These are phyloP conservation scores for Mola mola DNA, from an alignment of 2,113 vertebrate genomes.

Conservation along the genomic window DNA sequence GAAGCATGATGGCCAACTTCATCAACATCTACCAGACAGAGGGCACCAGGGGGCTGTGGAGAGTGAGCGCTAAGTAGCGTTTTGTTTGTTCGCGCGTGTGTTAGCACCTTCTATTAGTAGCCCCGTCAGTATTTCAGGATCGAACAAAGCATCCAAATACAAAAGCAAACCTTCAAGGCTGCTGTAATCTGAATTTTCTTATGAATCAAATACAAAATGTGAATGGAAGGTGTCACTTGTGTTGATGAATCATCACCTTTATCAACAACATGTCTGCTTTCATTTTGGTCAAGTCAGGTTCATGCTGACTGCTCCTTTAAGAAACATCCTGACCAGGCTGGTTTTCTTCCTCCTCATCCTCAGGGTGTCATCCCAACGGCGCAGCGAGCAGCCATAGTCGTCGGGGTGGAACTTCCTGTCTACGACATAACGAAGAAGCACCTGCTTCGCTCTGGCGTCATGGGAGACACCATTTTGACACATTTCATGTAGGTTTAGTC, in stretches of 20 bases:
- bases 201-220: too few relatives aligned
- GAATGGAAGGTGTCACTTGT: too few relatives aligned
- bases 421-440: constrained; percentile 88
- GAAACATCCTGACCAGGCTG: too few relatives aligned
- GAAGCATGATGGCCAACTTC: constrained; percentile 97
- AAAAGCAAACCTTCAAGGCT: too few relatives aligned
- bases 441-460: constrained; percentile 79
- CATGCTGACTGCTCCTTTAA: too few relatives aligned
- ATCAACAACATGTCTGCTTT: too few relatives aligned
- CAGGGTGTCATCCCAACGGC: constrained; percentile 86
- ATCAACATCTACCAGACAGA: constrained; percentile 98
- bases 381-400: constrained; percentile 85
- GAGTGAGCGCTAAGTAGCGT: constrained; percentile 85
- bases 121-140: too few relatives aligned
- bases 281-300: too few relatives aligned
- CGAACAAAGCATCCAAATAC: too few relatives aligned
- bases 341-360: constrained; percentile 3
- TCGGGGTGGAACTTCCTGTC: constrained; percentile 85
- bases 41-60: constrained; percentile 93
- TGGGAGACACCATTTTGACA: constrained; percentile 84
- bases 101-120: too few relatives aligned
- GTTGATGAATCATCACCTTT: too few relatives aligned
- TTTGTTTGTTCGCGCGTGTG: too few relatives aligned
- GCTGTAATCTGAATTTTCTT: background rate
- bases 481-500: constrained; percentile 84